Conservation (phyloP, 2,888 invertebrate species). For the Idaea straminata region DNA sequence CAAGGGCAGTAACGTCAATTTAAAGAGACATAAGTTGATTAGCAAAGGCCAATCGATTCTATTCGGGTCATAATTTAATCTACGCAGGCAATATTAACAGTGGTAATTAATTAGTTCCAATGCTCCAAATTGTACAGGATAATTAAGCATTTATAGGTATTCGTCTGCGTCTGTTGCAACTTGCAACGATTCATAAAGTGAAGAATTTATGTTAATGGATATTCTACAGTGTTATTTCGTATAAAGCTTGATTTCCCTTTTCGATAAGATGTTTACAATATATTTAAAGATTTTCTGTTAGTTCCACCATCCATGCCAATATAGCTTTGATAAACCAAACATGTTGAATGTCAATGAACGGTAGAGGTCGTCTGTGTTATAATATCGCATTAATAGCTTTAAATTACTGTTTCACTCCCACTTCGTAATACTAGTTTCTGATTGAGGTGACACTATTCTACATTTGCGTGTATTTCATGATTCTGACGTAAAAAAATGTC, state of each 20-base stretch:
- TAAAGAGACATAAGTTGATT: conserved; percentile 34
- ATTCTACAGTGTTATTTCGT: background rate
- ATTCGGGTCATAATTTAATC: conserved; percentile 26
- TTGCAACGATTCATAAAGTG: background rate
- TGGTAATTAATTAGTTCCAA: background rate
- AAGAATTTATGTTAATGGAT: background rate
- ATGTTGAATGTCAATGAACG: background rate
- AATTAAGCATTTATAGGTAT: too few relatives aligned
- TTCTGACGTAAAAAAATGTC: conserved; percentile 30
- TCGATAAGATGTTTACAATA: background rate
- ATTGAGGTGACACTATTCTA: conserved; percentile 25
- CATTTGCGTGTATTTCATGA: conserved; percentile 30
- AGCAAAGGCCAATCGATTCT: conserved; percentile 47
- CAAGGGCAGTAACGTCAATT: conserved; percentile 44
- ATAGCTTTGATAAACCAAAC: background rate
- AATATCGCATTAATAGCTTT: background rate
- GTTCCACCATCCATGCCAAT: background rate
- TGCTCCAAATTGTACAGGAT: background rate
- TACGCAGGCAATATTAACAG: too few relatives aligned
- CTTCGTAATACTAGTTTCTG: conserved; percentile 12
- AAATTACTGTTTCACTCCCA: background rate
- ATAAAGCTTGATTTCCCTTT: background rate
- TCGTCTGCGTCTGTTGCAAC: background rate
- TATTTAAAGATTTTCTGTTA: background rate
- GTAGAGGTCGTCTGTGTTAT: background rate